A percentile compares a stretch with the other conserved stretches of the same genome.
These are phyloP conservation scores for Drosophila stalkeri DNA, from an alignment of 2,888 invertebrate genomes.

Conservation along the genomic window DNA sequence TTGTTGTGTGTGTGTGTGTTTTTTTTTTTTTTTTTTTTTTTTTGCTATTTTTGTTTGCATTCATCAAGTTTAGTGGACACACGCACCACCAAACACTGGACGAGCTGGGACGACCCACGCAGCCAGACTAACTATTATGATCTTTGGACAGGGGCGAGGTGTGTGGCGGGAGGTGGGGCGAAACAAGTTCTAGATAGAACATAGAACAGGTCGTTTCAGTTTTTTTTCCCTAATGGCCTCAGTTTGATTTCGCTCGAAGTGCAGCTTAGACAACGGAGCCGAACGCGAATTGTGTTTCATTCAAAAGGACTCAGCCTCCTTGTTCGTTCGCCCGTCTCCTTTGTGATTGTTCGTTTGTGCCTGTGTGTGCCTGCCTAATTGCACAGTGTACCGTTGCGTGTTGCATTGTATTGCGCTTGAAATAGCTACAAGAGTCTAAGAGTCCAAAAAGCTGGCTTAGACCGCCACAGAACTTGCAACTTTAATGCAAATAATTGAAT, in stretches of 20 bases:
- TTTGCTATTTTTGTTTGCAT: not conserved
- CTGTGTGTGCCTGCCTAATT: conserved; percentile 14
- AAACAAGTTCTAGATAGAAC: conserved; percentile 45
- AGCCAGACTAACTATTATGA: conserved; percentile 30
- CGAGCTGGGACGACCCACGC: conserved; percentile 43
- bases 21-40: not conserved
- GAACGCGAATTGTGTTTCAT: conserved; percentile 28
- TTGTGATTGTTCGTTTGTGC: too few species aligned
- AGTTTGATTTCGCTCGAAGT: conserved; percentile 53
- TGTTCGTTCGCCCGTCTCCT: too few species aligned
- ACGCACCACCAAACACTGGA: conserved; percentile 27
- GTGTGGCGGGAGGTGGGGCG: not conserved
- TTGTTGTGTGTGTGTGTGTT: not conserved
- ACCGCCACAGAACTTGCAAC: not conserved
- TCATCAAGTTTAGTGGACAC: conserved; percentile 23
- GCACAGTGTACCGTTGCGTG: conserved; percentile 11
- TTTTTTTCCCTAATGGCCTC: conserved; percentile 30
- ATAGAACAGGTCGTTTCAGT: conserved; percentile 44
- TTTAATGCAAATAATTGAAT: conserved; percentile 5
- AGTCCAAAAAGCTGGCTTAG: not conserved
- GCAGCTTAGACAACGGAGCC: conserved; percentile 47
- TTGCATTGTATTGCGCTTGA: conserved; percentile 6
- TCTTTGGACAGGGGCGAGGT: conserved; percentile 23
- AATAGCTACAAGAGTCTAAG: too few species aligned
- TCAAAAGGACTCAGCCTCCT: conserved; percentile 27